Percentiles rank a stretch among this genome's conserved stretches.
phyloP scores from a whole-genome alignment of 2,888 invertebrate genomes.

The Leptinotarsa peninsularis region DNA sequence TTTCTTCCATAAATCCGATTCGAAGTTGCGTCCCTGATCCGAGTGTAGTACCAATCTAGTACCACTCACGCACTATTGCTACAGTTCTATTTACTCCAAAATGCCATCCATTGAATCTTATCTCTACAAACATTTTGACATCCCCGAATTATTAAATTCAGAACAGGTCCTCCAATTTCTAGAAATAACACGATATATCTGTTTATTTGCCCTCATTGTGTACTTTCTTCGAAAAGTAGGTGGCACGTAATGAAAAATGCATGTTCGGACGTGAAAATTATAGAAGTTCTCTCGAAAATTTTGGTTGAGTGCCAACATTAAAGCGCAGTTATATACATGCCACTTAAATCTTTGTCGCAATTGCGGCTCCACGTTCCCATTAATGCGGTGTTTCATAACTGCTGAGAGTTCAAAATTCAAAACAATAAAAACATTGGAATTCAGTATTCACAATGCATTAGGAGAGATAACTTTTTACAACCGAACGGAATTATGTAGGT shows the following conservation, averaged over 20 bases:
- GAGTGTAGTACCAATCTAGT: too few species aligned
- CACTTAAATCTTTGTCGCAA: slow-evolving; percentile 24
- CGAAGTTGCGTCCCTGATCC: too few species aligned
- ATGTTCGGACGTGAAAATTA: slow-evolving; percentile 4
- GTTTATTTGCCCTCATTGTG: neutral
- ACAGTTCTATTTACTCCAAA: too few species aligned
- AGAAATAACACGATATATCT: neutral
- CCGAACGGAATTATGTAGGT: too few species aligned
- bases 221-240: neutral
- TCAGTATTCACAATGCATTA: too few species aligned
- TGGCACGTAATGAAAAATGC: slow-evolving; percentile 14
- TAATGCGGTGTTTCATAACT: slow-evolving; percentile 1
- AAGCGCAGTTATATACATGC: slow-evolving; percentile 18
- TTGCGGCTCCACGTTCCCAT: slow-evolving; percentile 11
- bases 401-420: slow-evolving; percentile 4
- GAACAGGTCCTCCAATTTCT: neutral
- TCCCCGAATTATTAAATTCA: neutral
- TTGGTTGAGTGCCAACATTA: slow-evolving; percentile 20
- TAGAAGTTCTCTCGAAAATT: slow-evolving; percentile 9
- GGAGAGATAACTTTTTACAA: too few species aligned
- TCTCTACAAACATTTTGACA: neutral
- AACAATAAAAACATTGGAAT: neutral
- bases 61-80: too few species aligned
- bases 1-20: too few species aligned
- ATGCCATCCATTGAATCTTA: neutral